Base-by-base conservation (phyloP, 37 sponge, comb jelly and placozoan genomes). In the Geodia barretti region DNA sequence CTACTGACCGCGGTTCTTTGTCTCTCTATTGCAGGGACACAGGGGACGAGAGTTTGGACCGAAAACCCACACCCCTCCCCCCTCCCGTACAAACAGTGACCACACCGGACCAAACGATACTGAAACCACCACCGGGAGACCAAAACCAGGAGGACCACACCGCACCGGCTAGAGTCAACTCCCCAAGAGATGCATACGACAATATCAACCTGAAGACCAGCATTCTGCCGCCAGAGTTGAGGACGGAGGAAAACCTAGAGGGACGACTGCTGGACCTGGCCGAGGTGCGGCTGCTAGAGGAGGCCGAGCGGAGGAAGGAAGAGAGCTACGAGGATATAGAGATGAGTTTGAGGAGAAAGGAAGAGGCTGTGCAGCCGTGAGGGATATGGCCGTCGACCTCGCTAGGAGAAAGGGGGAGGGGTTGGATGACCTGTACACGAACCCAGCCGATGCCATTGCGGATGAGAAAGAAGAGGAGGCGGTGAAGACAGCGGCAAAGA, bases 221-320 rank as follows among this genome's bases (percentile, higher is more conserved):
- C 39, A 1, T 81, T 3, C 82, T 81, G 1, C 82, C 82, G 0
- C 73, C 72, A 7, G 73, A 72, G 31, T 40, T 72, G 20, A 72
- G 82, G 5, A 72, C 82, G 1, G 23, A 40, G 17, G 82, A 72
- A 32, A 72, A 81, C 64, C 73, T 81, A 21, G 82, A 81, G 32
- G 63, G 64, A 23, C 20, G 60, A 11, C 20, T 9, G 29, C 17
- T 72, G 37, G 28, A 72, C 2, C 40, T 3, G 8, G 82, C 72
- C 4, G 26, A 70, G 20, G 72, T n/a, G 2, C 32, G 36, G 39
- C 28, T 61, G 39, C 70, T 79, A 2, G 1, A 60, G 62, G 36
- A 58, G 24, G 24, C 59, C 4, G 68, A 69, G 60, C 3, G 1
- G 17, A 79, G 69, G 70, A 28, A 79, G 60, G 34, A 39, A 32